Evolutionary conservation across 1,140 invertebrate species (phyloP).

Genomic region (Drosophila dunni): DNA sequence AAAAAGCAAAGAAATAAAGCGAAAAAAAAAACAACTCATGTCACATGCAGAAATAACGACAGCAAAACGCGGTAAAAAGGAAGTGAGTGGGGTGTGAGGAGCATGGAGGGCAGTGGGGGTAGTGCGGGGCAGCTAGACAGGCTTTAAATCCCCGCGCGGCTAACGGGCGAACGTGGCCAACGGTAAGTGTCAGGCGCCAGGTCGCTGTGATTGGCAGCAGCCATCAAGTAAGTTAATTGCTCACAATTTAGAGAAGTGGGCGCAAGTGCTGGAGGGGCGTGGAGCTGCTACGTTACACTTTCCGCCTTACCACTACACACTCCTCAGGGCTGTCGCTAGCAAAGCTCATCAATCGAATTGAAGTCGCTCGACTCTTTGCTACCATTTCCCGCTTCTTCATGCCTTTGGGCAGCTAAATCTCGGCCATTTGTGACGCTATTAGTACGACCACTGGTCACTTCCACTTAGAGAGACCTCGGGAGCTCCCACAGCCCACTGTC

Average conservation of each 20-base stretch:
- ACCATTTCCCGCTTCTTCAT: neutral
- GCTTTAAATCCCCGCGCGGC: constrained; percentile 46
- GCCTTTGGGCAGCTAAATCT: constrained; percentile 59
- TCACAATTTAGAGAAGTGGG: constrained; percentile 68
- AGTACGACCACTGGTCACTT: constrained; percentile 30
- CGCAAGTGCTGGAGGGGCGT: neutral
- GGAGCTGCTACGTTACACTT: neutral
- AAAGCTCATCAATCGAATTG: constrained; percentile 79
- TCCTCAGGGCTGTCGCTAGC: constrained; percentile 51
- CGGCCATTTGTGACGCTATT: constrained; percentile 76
- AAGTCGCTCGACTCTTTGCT: constrained; percentile 48
- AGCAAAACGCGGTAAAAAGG: neutral
- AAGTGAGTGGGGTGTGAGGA: neutral
- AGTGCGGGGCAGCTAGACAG: too few species aligned
- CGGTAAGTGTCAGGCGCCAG: constrained; percentile 42
- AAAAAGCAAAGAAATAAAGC: constrained; percentile 32
- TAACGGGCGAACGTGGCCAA: constrained; percentile 37
- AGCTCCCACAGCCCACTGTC: neutral
- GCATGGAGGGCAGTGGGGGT: neutral
- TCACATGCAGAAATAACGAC: constrained; percentile 2
- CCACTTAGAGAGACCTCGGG: neutral
- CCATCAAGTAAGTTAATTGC: constrained; percentile 81
- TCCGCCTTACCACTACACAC: neutral
- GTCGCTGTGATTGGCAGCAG: constrained; percentile 76
- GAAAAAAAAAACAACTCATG: constrained; percentile 27